Evolutionary conservation across 2,113 vertebrate genomes (phyloP), one percentile per base, ranked within the genome.

Genomic region (Cisticola juncidis): DNA sequence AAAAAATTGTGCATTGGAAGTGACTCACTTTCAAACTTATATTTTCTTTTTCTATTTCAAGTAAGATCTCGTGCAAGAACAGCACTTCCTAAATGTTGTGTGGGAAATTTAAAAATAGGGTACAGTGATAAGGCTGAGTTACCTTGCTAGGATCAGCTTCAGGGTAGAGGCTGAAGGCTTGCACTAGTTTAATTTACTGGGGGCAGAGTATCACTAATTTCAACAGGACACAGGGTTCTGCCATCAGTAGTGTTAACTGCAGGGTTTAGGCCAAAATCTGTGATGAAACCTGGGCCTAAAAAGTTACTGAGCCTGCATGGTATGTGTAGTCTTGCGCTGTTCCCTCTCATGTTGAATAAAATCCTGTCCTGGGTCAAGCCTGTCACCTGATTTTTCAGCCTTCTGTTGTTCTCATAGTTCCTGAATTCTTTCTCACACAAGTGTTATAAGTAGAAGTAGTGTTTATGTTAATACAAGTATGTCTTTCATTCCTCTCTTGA

Each of bases 251-350:
- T 23, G 2, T 48, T 58, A 53, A 11, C 22, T 64, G 14, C 14
- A 64, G 19, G 13, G 25, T 7, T 79, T 60, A 33, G 8, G 13
- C 31, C 13, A 71, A 61, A 77, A 74, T 58, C 14, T 80, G 2
- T 24, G 21, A 56, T 4, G 9, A 64, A 83, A 86, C 29, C 13
- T 47, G 12, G 11, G 6, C 14, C 9, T 78, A 24, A 71, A 73
- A 74, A 11, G 2, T 29, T 8, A 11, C 8, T 12, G 4, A 18
- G 1, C 3, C 29, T 74, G 47, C 21, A 10, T 2, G 50, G 14
- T 21, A 14, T 11, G 19, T 60, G 40, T 81, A 47, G 26, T 6
- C 44, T 28, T 14, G 38, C 11, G n/a, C 19, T 20, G 5, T 13
- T 64, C 31, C 28, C 14, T 86, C 57, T 74, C 2, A 2, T 28